Evolutionary conservation across 2,113 vertebrate species (phyloP).

Genomic region (Calonectris borealis): DNA sequence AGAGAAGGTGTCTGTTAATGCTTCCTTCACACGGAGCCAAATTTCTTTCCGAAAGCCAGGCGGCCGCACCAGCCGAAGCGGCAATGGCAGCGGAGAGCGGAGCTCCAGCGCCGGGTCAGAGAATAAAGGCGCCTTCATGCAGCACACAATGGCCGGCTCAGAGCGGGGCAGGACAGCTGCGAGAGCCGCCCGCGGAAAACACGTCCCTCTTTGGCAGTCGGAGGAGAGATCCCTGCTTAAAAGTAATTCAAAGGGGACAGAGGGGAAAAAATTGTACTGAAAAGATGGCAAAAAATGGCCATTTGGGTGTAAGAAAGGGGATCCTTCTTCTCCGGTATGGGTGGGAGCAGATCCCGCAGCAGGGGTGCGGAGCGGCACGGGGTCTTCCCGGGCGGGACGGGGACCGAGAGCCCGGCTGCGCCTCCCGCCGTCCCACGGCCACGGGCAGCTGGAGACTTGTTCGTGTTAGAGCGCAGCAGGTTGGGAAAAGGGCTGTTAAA

Average conservation of each 20-base stretch:
- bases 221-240: neutral
- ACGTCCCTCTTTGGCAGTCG: neutral
- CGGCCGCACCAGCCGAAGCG: neutral
- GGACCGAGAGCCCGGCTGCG: neutral
- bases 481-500: neutral
- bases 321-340: accelerated
- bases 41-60: neutral
- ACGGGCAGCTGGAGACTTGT: accelerated
- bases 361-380: accelerated
- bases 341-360: accelerated
- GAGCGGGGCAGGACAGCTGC: conserved; percentile 52
- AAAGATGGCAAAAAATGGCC: neutral
- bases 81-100: neutral
- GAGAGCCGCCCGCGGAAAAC: neutral
- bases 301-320: neutral
- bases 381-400: neutral
- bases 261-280: accelerated
- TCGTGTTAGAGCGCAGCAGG: accelerated
- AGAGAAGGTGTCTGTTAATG: neutral
- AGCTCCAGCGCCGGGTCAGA: neutral
- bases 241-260: neutral
- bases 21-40: neutral
- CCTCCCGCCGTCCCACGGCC: too few species aligned
- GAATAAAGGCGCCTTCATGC: conserved; percentile 67
- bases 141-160: conserved; percentile 54